Conservation (phyloP, 2,888 invertebrate genomes). For the Folsomia manolachei region DNA sequence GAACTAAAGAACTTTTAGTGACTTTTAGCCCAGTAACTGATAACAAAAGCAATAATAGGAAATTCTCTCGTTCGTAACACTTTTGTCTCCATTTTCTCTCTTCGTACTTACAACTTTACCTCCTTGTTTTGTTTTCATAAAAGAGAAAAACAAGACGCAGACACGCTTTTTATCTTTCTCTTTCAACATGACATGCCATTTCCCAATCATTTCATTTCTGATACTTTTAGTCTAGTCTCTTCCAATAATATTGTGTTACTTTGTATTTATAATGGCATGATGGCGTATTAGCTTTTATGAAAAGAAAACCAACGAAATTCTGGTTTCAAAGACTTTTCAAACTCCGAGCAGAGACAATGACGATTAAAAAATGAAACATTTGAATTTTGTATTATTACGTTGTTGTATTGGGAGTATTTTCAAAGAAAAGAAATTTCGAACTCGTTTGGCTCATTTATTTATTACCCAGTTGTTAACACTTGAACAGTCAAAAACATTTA, state of each 20-base stretch:
- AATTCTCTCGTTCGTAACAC: neutral
- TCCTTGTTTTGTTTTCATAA: neutral
- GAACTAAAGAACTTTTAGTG: neutral
- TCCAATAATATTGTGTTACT: neutral
- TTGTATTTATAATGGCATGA: neutral
- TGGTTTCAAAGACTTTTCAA: neutral
- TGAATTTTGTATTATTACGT: no score
- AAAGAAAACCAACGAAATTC: neutral
- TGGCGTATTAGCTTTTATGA: no score
- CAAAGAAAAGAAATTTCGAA: neutral
- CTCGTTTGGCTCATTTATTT: neutral
- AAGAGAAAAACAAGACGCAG: constrained; percentile 2
- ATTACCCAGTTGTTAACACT: neutral
- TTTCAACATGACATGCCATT: neutral
- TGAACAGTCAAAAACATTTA: neutral
- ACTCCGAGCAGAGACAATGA: neutral
- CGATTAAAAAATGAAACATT: no score
- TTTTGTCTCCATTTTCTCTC: constrained; percentile 1
- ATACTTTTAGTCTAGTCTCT: neutral
- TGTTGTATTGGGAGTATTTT: neutral
- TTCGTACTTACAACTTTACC: no score
- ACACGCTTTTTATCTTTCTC: neutral
- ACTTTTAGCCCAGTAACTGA: neutral
- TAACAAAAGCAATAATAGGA: constrained; percentile 9
- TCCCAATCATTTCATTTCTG: neutral